Percentiles rank a stretch among this genome's conserved stretches.
phyloP scores from a whole-genome alignment of 2,888 invertebrate genomes.

The Dioctria linearis region DNA sequence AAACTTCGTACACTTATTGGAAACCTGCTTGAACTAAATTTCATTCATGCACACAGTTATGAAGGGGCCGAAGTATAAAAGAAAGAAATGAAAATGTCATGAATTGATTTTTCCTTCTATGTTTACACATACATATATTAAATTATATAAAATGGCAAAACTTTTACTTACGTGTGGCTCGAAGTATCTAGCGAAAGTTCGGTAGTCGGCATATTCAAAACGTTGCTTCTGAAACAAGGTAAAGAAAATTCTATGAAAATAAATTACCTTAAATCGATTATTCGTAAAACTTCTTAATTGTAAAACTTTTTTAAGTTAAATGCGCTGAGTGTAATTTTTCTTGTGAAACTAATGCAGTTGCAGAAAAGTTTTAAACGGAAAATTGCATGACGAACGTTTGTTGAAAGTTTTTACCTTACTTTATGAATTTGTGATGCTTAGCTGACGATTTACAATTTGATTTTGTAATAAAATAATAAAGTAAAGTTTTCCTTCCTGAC shows the following conservation, averaged over 20 bases:
- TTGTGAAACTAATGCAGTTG: too few relatives aligned
- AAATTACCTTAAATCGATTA: background rate
- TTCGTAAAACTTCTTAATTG: constrained; percentile 29
- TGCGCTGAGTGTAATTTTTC: background rate
- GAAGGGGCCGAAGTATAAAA: background rate
- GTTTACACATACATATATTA: background rate
- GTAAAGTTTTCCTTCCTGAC: too few relatives aligned
- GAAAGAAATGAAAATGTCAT: constrained; percentile 8
- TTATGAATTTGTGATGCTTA: too few relatives aligned
- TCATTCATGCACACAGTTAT: background rate
- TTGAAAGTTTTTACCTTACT: too few relatives aligned
- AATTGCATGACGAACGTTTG: too few relatives aligned
- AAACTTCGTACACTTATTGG: constrained; percentile 42
- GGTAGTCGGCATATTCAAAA: constrained; percentile 55
- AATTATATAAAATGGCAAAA: constrained; percentile 1
- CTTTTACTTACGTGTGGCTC: constrained; percentile 37
- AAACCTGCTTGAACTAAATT: constrained; percentile 38
- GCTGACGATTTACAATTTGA: too few relatives aligned
- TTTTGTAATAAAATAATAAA: too few relatives aligned
- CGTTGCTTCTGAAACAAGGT: constrained; percentile 48
- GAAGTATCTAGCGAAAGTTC: constrained; percentile 52
- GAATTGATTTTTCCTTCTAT: background rate
- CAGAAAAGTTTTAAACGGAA: too few relatives aligned
- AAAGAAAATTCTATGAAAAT: constrained; percentile 25
- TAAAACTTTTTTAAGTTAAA: constrained; percentile 8